A percentile compares a stretch with the other conserved stretches of the same genome.
phyloP scores from a whole-genome alignment of 2,888 invertebrate genomes.

The Drosophila fulvimacula region DNA sequence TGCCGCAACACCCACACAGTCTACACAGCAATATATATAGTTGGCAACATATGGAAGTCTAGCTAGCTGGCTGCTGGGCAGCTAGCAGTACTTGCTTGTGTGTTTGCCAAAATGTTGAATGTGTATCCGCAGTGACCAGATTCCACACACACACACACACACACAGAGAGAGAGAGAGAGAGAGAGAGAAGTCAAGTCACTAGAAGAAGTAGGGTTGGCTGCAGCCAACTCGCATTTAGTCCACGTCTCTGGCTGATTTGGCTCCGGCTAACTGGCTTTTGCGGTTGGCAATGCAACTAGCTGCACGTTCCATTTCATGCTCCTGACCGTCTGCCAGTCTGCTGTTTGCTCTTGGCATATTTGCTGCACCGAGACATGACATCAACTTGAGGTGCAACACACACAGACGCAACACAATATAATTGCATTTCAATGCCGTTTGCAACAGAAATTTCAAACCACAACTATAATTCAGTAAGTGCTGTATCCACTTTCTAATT shows the following conservation, averaged over 20 bases:
- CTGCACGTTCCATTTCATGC: conserved; percentile 29
- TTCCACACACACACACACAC: conserved; percentile 43
- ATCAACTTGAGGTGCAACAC: conserved; percentile 42
- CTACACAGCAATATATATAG: conserved; percentile 15
- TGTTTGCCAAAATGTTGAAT: conserved; percentile 73
- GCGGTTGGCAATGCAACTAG: conserved; percentile 47
- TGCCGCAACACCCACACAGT: conserved; percentile 45
- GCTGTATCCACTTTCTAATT: conserved; percentile 44
- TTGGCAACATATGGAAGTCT: conserved; percentile 32
- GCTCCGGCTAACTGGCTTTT: conserved; percentile 58
- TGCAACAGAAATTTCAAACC: conserved; percentile 35
- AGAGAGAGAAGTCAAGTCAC: too few species aligned
- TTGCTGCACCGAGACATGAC: conserved; percentile 47
- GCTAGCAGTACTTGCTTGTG: conserved; percentile 13
- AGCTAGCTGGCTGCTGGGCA: background rate
- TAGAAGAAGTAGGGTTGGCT: conserved; percentile 2
- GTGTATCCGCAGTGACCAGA: conserved; percentile 70
- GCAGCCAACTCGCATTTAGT: conserved; percentile 21
- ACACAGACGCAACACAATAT: conserved; percentile 40
- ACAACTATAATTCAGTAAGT: conserved; percentile 26
- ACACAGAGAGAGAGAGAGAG: too few species aligned
- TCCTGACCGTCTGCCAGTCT: conserved; percentile 20
- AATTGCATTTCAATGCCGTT: conserved; percentile 67
- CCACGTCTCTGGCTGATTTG: conserved; percentile 56
- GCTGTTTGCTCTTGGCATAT: conserved; percentile 61